phyloP scores from a whole-genome alignment of 2,888 invertebrate species.

The Glyphotaelius pellucidus region DNA sequence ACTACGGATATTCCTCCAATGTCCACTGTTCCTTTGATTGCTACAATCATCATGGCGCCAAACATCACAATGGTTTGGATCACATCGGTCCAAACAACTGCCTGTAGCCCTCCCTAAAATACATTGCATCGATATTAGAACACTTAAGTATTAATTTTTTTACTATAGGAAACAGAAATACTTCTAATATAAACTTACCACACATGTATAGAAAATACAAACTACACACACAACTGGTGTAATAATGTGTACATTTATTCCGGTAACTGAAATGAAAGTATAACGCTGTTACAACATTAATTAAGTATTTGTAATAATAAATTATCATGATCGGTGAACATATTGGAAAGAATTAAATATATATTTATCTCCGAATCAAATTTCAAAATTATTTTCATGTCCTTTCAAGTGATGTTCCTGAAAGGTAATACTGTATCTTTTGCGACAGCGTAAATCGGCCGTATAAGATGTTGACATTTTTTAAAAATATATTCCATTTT shows the following conservation, averaged over 20 bases:
- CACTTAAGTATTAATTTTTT: background rate
- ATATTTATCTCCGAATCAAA: too few species aligned
- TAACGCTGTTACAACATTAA: background rate
- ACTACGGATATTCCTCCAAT: conserved; percentile 82
- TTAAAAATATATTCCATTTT: too few species aligned
- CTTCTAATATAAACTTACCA: conserved; percentile 77
- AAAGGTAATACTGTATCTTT: too few species aligned
- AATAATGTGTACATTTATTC: conserved; percentile 84
- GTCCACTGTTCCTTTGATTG: conserved; percentile 80
- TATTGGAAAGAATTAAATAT: too few species aligned
- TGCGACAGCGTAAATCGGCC: too few species aligned
- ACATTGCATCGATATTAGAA: background rate
- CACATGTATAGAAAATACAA: conserved; percentile 88
- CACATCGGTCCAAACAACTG: conserved; percentile 86
- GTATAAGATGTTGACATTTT: too few species aligned
- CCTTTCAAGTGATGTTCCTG: too few species aligned
- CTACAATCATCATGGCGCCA: conserved; percentile 81
- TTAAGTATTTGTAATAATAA: background rate
- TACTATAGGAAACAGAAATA: too few species aligned
- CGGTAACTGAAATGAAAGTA: conserved; percentile 80
- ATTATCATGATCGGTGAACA: background rate
- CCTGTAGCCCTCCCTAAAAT: conserved; percentile 81
- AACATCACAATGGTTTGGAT: conserved; percentile 84
- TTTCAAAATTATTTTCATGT: too few species aligned
- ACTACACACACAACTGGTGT: conserved; percentile 86